Conservation (phyloP, 2,113 vertebrate genomes). For the Pungitius pungitius region DNA sequence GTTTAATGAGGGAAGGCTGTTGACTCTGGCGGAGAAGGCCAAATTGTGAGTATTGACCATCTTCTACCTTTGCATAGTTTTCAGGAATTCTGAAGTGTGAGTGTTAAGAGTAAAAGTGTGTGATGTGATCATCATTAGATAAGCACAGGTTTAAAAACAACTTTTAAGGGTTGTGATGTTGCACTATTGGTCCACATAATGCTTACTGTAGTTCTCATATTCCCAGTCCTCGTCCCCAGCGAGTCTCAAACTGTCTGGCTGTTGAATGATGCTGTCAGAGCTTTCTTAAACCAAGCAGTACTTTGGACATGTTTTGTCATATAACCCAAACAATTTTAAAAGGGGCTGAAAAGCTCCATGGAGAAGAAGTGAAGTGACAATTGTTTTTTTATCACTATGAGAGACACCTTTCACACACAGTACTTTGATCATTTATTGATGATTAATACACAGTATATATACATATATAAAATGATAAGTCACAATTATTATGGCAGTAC, state of each 20-base stretch:
- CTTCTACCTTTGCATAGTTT: neutral
- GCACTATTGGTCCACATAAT: neutral
- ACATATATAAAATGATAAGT: neutral
- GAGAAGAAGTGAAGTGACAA: neutral
- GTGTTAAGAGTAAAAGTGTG: too few species aligned
- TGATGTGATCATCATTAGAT: too few species aligned
- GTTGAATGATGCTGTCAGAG: neutral
- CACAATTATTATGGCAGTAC: neutral
- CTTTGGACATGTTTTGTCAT: neutral
- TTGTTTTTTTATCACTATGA: neutral
- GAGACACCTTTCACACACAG: neutral
- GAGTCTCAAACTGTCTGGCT: neutral
- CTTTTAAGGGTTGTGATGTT: neutral
- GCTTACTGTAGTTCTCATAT: neutral
- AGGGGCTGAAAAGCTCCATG: neutral
- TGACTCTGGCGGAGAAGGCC: slow-evolving; percentile 92
- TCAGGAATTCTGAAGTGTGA: too few species aligned
- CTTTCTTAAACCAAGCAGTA: neutral
- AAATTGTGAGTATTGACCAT: slow-evolving; percentile 88
- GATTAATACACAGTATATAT: neutral
- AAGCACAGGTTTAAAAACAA: neutral
- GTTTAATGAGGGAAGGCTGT: slow-evolving; percentile 90
- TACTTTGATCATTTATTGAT: neutral
- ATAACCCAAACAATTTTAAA: neutral
- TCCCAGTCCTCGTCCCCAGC: neutral